Percentiles rank a stretch among this genome's conserved stretches.
Conservation (phyloP, 2,797 vertebrate species). For the Oreochromis grahami region DNA sequence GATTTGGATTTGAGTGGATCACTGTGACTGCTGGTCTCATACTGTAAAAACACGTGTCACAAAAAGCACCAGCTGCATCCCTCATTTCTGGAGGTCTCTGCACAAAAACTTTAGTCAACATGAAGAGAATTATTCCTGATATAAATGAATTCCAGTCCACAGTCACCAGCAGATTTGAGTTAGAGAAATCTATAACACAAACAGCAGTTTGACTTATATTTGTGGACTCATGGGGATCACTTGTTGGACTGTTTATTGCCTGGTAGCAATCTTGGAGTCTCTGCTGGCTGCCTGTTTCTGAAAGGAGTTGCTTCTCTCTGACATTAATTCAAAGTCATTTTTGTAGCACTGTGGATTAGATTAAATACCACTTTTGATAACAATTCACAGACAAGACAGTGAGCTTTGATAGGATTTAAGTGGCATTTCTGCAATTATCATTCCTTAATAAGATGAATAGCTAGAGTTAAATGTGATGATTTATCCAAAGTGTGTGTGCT, state of each 20-base stretch:
- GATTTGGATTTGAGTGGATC: constrained; percentile 26
- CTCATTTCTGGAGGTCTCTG: constrained; percentile 15
- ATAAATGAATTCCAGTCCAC: background rate
- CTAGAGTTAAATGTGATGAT: background rate
- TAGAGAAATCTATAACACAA: background rate
- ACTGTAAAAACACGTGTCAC: constrained; percentile 25
- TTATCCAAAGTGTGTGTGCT: fast-evolving
- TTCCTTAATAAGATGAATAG: background rate
- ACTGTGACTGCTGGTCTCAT: constrained; percentile 12
- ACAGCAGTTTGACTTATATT: background rate
- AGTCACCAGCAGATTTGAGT: background rate
- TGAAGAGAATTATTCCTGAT: background rate
- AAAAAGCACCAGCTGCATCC: constrained; percentile 40
- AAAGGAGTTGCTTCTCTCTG: background rate
- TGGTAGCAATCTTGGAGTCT: background rate
- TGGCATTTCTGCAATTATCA: background rate
- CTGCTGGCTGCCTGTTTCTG: background rate
- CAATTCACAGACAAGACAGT: background rate
- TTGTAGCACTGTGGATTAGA: background rate
- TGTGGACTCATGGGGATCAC: background rate
- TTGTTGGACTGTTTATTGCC: background rate
- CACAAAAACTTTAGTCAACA: background rate
- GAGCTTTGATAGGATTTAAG: background rate
- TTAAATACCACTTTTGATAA: background rate
- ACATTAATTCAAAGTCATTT: background rate